Conservation (phyloP, 2,113 vertebrate species). For the Marcusenius ussheri region DNA sequence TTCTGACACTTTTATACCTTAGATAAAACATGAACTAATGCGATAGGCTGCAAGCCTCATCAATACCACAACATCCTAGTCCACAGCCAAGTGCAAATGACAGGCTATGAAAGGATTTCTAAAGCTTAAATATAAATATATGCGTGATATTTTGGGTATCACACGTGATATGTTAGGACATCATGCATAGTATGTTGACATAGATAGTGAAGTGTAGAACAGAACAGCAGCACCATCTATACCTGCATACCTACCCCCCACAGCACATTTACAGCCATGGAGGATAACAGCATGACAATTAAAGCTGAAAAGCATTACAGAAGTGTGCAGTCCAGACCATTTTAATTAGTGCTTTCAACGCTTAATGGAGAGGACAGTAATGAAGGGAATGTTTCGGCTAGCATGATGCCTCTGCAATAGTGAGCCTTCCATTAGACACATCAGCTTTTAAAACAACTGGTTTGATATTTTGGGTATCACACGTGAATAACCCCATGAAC, state of each 20-base stretch:
- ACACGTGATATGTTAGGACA: not conserved
- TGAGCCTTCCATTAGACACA: not conserved
- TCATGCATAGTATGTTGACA: not conserved
- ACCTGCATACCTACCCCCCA: not conserved
- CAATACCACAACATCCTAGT: not conserved
- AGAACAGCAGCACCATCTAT: not conserved
- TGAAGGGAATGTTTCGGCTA: constrained; percentile 11
- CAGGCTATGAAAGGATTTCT: not conserved
- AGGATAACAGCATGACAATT: constrained; percentile 12
- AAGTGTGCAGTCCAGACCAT: constrained; percentile 11
- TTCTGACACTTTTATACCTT: not conserved
- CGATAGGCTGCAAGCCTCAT: not conserved
- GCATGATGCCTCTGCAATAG: not conserved
- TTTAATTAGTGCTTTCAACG: constrained; percentile 21
- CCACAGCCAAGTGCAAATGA: not conserved
- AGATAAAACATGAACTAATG: not conserved
- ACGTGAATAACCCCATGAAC: too few species aligned
- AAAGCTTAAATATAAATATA: not conserved
- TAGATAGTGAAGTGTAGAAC: constrained; percentile 13
- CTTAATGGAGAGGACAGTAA: constrained; percentile 3
- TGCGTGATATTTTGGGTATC: not conserved
- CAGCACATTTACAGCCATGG: constrained; percentile 3
- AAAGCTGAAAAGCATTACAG: constrained; percentile 5
- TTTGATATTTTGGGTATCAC: too few species aligned
- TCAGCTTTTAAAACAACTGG: not conserved